Percentiles rank a stretch among this genome's conserved stretches.
phyloP scores from a whole-genome alignment of 1,140 invertebrate species.

The Campoletis sonorensis region DNA sequence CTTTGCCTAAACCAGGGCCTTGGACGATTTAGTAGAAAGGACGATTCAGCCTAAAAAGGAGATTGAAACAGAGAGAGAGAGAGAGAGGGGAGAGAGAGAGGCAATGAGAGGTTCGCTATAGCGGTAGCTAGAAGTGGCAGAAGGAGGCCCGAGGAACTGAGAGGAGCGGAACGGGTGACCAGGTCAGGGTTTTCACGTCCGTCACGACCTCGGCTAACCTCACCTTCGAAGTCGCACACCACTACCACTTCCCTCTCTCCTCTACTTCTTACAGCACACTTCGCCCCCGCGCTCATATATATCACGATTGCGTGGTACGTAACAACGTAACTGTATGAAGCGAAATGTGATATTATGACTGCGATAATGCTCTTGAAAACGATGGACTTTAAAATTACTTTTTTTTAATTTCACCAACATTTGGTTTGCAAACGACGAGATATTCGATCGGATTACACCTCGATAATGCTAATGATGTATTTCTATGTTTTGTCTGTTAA shows the following conservation, averaged over 20 bases:
- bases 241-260: slow-evolving; percentile 44
- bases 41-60: slow-evolving; percentile 8
- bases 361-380: background rate
- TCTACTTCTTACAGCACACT: slow-evolving; percentile 10
- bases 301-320: slow-evolving; percentile 11
- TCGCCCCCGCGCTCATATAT: background rate
- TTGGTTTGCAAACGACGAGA: no score
- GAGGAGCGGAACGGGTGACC: slow-evolving; percentile 60
- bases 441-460: no score
- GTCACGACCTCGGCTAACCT: slow-evolving; percentile 64
- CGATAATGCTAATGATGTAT: no score
- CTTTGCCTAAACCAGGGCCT: slow-evolving; percentile 39
- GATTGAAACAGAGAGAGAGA: background rate
- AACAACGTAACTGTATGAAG: slow-evolving; percentile 33
- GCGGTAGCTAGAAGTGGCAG: slow-evolving; percentile 42
- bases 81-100: background rate
- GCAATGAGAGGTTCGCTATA: background rate
- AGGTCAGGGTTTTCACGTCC: slow-evolving; percentile 68
- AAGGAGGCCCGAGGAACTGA: slow-evolving; percentile 42
- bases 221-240: slow-evolving; percentile 50
- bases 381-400: background rate
- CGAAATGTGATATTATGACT: background rate
- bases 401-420: no score
- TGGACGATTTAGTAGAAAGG: slow-evolving; percentile 51
- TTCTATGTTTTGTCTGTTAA: no score